Base-by-base conservation (phyloP, 2,888 invertebrate species). In the Elysia crispata region DNA sequence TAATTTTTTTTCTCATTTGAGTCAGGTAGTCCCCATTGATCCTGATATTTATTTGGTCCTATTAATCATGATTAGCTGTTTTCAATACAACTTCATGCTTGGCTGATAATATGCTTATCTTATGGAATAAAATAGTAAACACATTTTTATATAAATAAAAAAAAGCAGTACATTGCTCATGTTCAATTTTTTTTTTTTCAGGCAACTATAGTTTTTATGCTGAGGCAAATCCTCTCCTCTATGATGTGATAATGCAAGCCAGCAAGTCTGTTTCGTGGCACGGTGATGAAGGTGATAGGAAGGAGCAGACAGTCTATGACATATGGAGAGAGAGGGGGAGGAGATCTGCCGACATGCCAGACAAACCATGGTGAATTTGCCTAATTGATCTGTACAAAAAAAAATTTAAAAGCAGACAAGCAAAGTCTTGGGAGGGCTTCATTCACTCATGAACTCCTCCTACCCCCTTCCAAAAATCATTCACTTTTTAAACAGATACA, bases 141-240 rank as follows among this genome's bases (percentile, higher is more conserved):
- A n/a, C n/a, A n/a, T n/a, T n/a, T n/a, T n/a, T n/a, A n/a, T n/a
- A n/a, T n/a, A 33, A 0, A 33, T 13, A 33, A n/a, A 1, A n/a
- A 72, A 31, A 31, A 31, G 18, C 13, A 54, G 13, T 18, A 23
- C 28, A 66, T 66, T 23, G 18, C 67, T 67, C 30, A 20, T 20
- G 30, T 11, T 25, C 31, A 13, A n/a, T n/a, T n/a, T 41, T 41
- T 41, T 41, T 11, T 6, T 62, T 30, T 23, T 18, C 85, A 91
- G 91, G 91, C 13, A 89, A 89, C 76, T 88, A 86, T 79, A 88
- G 87, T 33, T 90, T 91, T 77, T 83, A 85, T 81, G 89, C 89
- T 0, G 87, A 88, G 31, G 87, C 89, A 5, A 87, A 87, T 75
- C 88, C 90, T 6, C 73, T 90, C 73, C 77, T 91, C 73, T 85